Conservation (phyloP, 2,797 vertebrate species). For the Microctenopoma steveboyesi region DNA sequence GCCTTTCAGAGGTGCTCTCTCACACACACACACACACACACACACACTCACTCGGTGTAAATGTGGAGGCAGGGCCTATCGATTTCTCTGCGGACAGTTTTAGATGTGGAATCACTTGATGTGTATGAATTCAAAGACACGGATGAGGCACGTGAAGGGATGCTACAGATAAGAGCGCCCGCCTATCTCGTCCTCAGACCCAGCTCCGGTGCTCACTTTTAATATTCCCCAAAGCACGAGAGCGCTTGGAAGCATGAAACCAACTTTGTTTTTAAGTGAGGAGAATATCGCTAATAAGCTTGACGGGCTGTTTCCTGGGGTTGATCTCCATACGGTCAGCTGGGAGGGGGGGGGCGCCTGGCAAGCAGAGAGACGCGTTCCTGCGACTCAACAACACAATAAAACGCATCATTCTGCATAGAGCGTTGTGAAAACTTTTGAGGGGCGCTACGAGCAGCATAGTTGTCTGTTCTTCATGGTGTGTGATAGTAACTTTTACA, state of each 20-base stretch:
- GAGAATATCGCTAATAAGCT: conserved; percentile 42
- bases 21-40: conserved; percentile 14
- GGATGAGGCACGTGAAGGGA: neutral
- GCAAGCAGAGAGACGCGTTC: conserved; percentile 42
- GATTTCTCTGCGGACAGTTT: conserved; percentile 35
- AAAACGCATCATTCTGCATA: conserved; percentile 50
- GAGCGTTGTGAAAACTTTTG: conserved; percentile 41
- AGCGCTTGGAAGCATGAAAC: conserved; percentile 56
- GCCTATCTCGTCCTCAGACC: conserved; percentile 43
- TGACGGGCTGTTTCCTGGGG: conserved; percentile 46
- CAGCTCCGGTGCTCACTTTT: conserved; percentile 23
- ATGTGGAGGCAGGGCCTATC: conserved; percentile 24
- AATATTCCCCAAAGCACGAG: conserved; percentile 27
- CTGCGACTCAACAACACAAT: conserved; percentile 42
- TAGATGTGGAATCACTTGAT: conserved; percentile 29
- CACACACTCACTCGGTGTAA: conserved; percentile 6
- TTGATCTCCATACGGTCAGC: conserved; percentile 51
- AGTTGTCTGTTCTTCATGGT: neutral
- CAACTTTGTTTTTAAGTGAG: conserved; percentile 59
- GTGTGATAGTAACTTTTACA: conserved; percentile 27
- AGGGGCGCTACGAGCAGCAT: conserved; percentile 38
- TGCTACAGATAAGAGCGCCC: conserved; percentile 26
- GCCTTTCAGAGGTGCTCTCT: conserved; percentile 41
- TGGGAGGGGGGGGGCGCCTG: conserved; percentile 15
- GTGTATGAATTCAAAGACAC: conserved; percentile 36